phyloP scores from a whole-genome alignment of 2,797 vertebrate genomes.

The Dicrostonyx torquatus region DNA sequence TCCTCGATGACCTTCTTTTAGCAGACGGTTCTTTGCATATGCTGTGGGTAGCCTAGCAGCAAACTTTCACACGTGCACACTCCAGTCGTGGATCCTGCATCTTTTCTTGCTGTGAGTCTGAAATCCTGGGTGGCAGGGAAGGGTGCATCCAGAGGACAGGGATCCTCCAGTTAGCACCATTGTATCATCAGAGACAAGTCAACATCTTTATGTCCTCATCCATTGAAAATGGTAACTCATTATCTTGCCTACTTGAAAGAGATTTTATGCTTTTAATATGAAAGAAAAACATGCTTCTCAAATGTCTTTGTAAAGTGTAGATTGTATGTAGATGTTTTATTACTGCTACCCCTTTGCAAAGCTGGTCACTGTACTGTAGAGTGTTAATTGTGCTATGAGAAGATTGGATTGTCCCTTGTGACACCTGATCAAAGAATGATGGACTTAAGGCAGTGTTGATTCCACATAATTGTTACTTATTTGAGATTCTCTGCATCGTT shows the following conservation, averaged over 20 bases:
- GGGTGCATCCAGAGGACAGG: background rate
- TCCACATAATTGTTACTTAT: background rate
- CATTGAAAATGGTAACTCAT: background rate
- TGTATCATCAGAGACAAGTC: background rate
- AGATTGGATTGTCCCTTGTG: background rate
- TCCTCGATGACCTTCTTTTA: background rate
- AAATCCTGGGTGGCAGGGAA: background rate
- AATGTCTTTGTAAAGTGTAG: constrained; percentile 31
- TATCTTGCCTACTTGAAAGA: background rate
- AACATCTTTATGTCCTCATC: background rate
- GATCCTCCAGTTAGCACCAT: background rate
- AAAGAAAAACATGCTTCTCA: background rate
- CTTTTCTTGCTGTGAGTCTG: background rate
- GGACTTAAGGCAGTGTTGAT: background rate
- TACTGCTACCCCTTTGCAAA: background rate
- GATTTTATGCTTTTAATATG: background rate
- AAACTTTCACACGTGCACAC: background rate
- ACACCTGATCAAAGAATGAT: background rate
- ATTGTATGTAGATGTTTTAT: background rate
- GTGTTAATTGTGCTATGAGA: background rate
- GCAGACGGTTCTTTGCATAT: background rate
- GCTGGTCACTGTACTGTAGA: background rate
- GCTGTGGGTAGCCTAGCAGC: background rate
- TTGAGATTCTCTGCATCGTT: background rate
- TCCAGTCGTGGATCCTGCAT: background rate